These are phyloP conservation scores for Boleophthalmus pectinirostris DNA, from an alignment of 2,113 vertebrate species.

Conservation along the genomic window DNA sequence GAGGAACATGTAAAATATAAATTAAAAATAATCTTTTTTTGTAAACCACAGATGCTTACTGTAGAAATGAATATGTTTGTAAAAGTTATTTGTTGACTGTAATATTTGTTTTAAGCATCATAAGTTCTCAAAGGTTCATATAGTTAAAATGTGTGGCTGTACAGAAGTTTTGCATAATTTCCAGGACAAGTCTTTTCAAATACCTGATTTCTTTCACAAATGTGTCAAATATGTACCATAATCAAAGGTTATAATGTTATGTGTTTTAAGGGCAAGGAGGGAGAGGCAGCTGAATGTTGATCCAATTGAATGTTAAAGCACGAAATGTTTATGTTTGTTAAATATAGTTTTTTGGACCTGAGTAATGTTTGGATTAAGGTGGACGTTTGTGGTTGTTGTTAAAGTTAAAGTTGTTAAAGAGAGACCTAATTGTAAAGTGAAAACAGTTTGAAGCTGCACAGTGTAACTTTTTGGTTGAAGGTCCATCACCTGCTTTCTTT, in stretches of 20 bases:
- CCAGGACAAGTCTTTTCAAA: neutral
- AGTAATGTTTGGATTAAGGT: conserved; percentile 14
- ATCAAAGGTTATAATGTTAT: conserved; percentile 18
- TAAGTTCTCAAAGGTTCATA: neutral
- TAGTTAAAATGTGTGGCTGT: neutral
- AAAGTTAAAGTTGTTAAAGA: conserved; percentile 9
- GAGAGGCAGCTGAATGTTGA: conserved; percentile 43
- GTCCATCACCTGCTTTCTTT: no score
- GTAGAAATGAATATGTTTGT: neutral
- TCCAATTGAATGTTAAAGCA: conserved; percentile 27
- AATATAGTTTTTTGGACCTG: conserved; percentile 13
- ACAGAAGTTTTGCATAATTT: neutral
- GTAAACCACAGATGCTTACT: neutral
- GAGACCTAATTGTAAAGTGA: conserved; percentile 14
- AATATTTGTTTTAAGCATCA: neutral
- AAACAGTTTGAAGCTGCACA: neutral
- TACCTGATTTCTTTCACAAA: neutral
- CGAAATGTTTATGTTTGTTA: conserved; percentile 26
- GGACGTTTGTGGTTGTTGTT: conserved; percentile 13
- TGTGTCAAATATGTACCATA: neutral
- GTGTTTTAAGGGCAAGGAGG: conserved; percentile 9
- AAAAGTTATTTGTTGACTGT: neutral
- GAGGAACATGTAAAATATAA: neutral
- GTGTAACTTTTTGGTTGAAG: no score
- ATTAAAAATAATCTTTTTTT: neutral